Percentiles rank a stretch among this genome's conserved stretches.
These are phyloP conservation scores for Tenthredo amoena DNA, from an alignment of 2,888 invertebrate genomes.

Conservation along the genomic window DNA sequence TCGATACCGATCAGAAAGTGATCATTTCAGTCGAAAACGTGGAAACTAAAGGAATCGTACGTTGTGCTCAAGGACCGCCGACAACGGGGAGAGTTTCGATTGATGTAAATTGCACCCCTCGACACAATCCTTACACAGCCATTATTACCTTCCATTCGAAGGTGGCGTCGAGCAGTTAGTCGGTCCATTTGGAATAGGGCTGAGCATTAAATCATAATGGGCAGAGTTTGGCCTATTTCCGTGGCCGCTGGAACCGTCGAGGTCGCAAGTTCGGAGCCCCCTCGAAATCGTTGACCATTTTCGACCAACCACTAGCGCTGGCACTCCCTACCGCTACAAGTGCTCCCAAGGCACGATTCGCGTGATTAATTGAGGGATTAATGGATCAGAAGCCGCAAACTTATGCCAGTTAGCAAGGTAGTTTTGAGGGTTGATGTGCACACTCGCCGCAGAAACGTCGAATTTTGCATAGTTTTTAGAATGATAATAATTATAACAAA, in stretches of 20 bases:
- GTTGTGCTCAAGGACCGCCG: not conserved
- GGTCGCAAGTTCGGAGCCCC: conserved; percentile 55
- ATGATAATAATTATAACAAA: not conserved
- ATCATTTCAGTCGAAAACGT: not conserved
- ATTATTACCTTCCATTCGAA: conserved; percentile 57
- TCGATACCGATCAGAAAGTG: conserved; percentile 2
- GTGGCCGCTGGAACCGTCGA: conserved; percentile 53
- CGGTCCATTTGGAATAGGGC: conserved; percentile 57
- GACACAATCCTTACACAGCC: conserved; percentile 52
- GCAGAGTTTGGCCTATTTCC: conserved; percentile 58
- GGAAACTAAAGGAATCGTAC: not conserved
- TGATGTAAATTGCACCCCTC: conserved; percentile 54
- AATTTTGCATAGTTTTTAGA: conserved; percentile 30
- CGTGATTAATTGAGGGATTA: conserved; percentile 71
- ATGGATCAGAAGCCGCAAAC: conserved; percentile 71
- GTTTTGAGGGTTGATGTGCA: conserved; percentile 41
- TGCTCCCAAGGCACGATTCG: conserved; percentile 42
- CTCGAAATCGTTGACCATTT: conserved; percentile 35
- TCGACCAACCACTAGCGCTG: not conserved
- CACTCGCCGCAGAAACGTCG: conserved; percentile 11
- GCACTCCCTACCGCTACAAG: conserved; percentile 25
- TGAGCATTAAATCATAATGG: conserved; percentile 59
- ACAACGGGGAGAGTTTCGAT: conserved; percentile 6
- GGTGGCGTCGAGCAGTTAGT: conserved; percentile 55
- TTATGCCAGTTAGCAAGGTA: conserved; percentile 68